These are phyloP conservation scores for Bombus soroeensis DNA, from an alignment of 1,140 invertebrate genomes.

Conservation along the genomic window DNA sequence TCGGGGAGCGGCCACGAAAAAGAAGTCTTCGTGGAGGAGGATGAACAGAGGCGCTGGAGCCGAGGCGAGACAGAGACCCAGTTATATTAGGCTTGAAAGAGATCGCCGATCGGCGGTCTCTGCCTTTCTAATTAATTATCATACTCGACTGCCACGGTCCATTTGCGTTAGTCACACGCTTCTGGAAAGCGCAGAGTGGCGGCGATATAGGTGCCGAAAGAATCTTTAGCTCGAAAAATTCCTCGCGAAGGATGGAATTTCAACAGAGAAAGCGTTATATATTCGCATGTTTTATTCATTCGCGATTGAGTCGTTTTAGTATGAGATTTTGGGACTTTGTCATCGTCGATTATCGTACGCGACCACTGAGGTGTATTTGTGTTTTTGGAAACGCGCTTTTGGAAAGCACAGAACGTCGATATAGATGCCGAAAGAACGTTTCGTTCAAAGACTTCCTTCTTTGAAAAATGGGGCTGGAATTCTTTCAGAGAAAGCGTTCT, in stretches of 20 bases:
- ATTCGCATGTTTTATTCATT: too few relatives aligned
- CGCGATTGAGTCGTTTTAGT: neutral
- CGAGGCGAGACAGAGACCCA: conserved; percentile 22
- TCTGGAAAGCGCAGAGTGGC: neutral
- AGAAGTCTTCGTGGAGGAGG: neutral
- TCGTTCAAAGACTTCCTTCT: too few relatives aligned
- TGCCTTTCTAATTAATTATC: conserved; percentile 63
- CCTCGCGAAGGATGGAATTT: neutral
- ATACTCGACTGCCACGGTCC: conserved; percentile 45
- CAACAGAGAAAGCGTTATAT: conserved; percentile 14
- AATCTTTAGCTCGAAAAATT: neutral
- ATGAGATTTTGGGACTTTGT: neutral
- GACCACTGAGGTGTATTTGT: too few relatives aligned
- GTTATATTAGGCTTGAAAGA: neutral
- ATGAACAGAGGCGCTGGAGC: too few relatives aligned
- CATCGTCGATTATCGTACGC: neutral
- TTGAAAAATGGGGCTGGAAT: too few relatives aligned
- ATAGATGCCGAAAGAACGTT: too few relatives aligned
- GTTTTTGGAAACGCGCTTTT: too few relatives aligned
- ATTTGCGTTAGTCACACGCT: conserved; percentile 48
- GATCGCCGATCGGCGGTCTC: neutral
- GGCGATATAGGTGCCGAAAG: neutral
- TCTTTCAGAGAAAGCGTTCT: too few relatives aligned
- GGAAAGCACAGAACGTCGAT: too few relatives aligned
- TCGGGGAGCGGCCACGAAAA: neutral